Conservation (phyloP, 2,888 invertebrate genomes). For the Cosmia trapezina region DNA sequence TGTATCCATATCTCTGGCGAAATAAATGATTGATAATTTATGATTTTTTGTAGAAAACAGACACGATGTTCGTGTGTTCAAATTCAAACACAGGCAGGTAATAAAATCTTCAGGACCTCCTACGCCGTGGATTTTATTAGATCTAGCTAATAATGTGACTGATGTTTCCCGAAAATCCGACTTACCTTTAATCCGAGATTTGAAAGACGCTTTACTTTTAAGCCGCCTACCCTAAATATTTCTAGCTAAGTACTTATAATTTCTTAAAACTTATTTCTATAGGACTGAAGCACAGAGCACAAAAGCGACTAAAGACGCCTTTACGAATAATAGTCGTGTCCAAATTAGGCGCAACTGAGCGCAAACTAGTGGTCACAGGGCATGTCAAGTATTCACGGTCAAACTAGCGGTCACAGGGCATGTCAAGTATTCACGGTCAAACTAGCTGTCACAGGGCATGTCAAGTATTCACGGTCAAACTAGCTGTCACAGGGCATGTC, state of each 20-base stretch:
- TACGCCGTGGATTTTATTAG: background rate
- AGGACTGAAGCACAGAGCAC: background rate
- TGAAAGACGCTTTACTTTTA: slow-evolving; percentile 24
- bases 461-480: too few relatives aligned
- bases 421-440: too few relatives aligned
- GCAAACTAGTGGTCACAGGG: background rate
- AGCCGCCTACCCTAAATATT: slow-evolving; percentile 20
- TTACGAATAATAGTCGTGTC: background rate
- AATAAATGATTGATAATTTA: too few relatives aligned
- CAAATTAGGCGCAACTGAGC: background rate
- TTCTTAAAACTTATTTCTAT: background rate
- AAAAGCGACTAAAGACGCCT: background rate
- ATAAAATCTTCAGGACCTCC: background rate
- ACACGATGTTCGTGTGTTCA: background rate
- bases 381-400: too few relatives aligned
- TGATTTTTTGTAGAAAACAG: too few relatives aligned
- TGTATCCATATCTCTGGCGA: too few relatives aligned
- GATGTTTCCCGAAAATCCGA: slow-evolving; percentile 3
- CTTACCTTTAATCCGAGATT: slow-evolving; percentile 7
- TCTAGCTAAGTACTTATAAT: slow-evolving; percentile 13
- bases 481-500: too few relatives aligned
- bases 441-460: too few relatives aligned
- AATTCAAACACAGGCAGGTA: background rate
- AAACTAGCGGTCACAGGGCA: too few relatives aligned
- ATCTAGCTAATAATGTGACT: background rate